Evolutionary conservation across 2,797 vertebrate genomes (phyloP).

Genomic region (Cyclura pinguis): DNA sequence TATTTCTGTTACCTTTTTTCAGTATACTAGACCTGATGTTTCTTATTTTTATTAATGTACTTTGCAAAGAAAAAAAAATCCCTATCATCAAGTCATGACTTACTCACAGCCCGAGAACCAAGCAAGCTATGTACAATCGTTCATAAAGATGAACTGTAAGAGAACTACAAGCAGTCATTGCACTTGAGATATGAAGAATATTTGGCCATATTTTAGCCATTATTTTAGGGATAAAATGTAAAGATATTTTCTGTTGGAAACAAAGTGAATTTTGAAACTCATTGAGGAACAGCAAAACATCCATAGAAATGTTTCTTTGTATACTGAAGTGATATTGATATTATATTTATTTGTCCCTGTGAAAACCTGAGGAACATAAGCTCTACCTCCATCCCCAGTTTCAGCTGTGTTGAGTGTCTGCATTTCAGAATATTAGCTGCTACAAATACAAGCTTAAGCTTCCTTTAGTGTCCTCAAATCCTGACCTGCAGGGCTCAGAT

Average conservation of each 20-base stretch:
- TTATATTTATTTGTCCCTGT: slow-evolving; percentile 24
- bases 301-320: neutral
- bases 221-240: neutral
- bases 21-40: too few species aligned
- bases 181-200: neutral
- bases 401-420: slow-evolving; percentile 21
- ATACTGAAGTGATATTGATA: neutral
- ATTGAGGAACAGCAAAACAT: neutral
- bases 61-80: neutral
- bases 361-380: slow-evolving; percentile 23
- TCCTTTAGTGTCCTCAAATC: slow-evolving; percentile 53
- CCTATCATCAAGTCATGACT: neutral
- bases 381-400: slow-evolving; percentile 15
- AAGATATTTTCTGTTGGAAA: too few species aligned
- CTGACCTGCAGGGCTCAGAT: slow-evolving; percentile 65
- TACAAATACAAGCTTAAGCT: slow-evolving; percentile 45
- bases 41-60: too few species aligned
- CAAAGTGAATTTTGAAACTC: neutral
- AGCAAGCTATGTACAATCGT: neutral
- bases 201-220: neutral
- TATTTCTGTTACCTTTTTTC: neutral
- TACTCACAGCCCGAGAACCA: neutral
- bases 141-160: neutral
- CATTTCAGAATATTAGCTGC: slow-evolving; percentile 44
- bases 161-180: neutral